These are phyloP conservation scores for Periphyllus acericola DNA, from an alignment of 2,888 invertebrate genomes.

Conservation along the genomic window DNA sequence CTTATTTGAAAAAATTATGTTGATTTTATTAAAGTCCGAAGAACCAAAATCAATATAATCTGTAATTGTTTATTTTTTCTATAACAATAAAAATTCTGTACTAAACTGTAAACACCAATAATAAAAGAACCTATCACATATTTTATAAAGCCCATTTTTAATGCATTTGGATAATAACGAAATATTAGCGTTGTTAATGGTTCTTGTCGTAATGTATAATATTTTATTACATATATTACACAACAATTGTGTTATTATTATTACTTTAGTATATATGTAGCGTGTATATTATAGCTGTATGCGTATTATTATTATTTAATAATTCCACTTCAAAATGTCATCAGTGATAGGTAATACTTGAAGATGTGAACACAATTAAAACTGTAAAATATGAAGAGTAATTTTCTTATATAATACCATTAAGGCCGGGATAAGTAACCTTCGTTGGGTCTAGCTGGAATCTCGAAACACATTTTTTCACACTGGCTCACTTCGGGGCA, in stretches of 20 bases:
- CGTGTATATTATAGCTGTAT: background rate
- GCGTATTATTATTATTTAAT: background rate
- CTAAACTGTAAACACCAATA: too few species aligned
- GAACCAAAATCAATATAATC: too few species aligned
- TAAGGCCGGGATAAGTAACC: background rate
- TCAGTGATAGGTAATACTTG: background rate
- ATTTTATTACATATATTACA: background rate
- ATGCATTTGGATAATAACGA: too few species aligned
- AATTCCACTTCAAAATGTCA: background rate
- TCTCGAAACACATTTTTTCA: slow-evolving; percentile 4
- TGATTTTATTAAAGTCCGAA: too few species aligned
- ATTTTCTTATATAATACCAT: background rate
- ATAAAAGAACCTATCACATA: too few species aligned
- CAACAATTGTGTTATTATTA: background rate
- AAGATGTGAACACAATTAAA: background rate
- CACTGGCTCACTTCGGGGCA: slow-evolving; percentile 16
- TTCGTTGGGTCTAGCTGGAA: background rate
- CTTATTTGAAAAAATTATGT: too few species aligned
- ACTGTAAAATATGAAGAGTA: background rate
- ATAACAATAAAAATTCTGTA: too few species aligned
- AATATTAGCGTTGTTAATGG: too few species aligned
- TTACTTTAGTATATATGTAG: background rate
- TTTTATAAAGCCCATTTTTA: too few species aligned
- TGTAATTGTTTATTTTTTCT: too few species aligned
- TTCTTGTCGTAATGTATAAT: too few species aligned